phyloP scores from a whole-genome alignment of 2,888 invertebrate genomes.

The Lasioglossum oenotherae region DNA sequence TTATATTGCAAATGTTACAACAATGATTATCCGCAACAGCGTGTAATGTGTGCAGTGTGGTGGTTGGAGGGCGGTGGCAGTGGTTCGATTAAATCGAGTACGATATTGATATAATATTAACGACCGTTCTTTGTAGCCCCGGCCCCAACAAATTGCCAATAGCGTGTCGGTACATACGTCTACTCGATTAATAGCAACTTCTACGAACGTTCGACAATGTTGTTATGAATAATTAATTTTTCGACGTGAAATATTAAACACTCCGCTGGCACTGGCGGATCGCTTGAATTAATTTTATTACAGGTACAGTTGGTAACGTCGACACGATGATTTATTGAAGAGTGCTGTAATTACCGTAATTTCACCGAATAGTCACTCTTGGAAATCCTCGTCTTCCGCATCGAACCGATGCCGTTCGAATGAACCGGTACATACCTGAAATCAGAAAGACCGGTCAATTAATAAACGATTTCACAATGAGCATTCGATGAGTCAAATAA shows the following conservation, averaged over 20 bases:
- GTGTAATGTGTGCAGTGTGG: constrained; percentile 14
- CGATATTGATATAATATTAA: constrained; percentile 29
- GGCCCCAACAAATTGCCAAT: constrained; percentile 1
- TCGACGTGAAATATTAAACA: not conserved
- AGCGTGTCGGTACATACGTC: constrained; percentile 6
- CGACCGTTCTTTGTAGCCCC: not conserved
- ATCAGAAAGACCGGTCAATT: constrained; percentile 25
- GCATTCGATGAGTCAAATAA: not conserved
- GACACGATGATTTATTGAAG: not conserved
- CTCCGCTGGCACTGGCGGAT: not conserved
- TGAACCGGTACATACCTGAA: constrained; percentile 49
- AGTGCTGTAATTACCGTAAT: not conserved
- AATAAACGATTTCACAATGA: constrained; percentile 14
- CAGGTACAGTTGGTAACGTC: not conserved
- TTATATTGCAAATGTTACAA: not conserved
- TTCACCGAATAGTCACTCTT: constrained; percentile 12
- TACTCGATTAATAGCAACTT: not conserved
- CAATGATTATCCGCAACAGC: constrained; percentile 38
- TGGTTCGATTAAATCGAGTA: constrained; percentile 17
- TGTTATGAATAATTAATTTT: constrained; percentile 11
- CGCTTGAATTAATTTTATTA: constrained; percentile 5
- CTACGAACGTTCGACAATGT: not conserved
- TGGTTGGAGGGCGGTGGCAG: not conserved
- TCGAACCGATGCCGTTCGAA: not conserved
- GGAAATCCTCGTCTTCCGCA: no score